Evolutionary conservation across 1,140 invertebrate species (phyloP).

Genomic region (Heliconius congener): DNA sequence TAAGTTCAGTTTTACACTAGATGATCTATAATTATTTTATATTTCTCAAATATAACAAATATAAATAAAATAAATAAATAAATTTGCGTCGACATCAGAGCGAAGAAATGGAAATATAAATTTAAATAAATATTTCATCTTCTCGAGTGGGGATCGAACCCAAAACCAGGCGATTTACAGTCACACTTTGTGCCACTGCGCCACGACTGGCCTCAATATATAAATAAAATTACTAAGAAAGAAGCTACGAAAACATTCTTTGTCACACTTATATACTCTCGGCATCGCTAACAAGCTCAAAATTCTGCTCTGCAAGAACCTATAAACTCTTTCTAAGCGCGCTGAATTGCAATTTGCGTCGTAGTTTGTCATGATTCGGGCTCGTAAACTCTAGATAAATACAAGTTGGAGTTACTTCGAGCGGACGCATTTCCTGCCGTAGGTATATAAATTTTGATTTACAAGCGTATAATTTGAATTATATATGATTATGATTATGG

Average conservation of each 20-base stretch:
- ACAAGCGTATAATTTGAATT: not conserved
- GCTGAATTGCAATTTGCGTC: conserved; percentile 26
- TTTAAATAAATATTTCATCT: no score
- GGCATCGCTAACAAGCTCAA: conserved; percentile 5
- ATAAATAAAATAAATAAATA: no score
- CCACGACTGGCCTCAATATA: no score
- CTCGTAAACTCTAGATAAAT: conserved; percentile 26
- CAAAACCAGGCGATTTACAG: no score
- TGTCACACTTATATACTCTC: not conserved
- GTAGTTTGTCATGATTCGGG: conserved; percentile 20
- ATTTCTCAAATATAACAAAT: no score
- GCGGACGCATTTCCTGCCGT: not conserved
- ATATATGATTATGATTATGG: conserved; percentile 3
- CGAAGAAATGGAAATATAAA: no score
- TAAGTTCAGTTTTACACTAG: no score
- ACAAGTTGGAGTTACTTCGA: conserved; percentile 16
- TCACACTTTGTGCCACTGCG: no score
- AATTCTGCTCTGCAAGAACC: conserved; percentile 17
- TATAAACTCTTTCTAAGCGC: conserved; percentile 23
- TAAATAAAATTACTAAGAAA: not conserved
- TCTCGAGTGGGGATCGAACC: no score
- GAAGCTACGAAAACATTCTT: not conserved
- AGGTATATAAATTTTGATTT: conserved; percentile 12
- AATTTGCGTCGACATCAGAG: no score
- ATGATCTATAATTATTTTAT: no score